Base-by-base conservation (phyloP, 2,888 invertebrate genomes). In the Gymnosoma rotundatum region DNA sequence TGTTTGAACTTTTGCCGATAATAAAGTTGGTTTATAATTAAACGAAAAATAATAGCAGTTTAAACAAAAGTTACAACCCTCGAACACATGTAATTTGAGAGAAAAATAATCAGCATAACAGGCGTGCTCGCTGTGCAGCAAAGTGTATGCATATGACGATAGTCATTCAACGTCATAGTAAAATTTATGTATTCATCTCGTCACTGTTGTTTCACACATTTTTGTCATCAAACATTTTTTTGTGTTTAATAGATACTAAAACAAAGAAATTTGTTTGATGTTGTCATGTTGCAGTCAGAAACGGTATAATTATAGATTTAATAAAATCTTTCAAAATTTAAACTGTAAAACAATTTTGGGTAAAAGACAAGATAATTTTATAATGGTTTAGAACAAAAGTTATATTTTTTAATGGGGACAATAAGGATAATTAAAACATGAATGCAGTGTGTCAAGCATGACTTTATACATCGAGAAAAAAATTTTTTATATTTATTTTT, bases 1-100 rank as follows among this genome's bases (percentile, higher is more conserved):
- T 78, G 73, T 84, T 84, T 84, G 81, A 84, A 84, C 81, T 84
- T 81, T 81, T 84, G 58, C 78, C 81, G 81, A 78, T 81, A 74
- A 78, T 81, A 72, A 25, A n/a, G 61, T 20, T 58, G 69, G 58
- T 63, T 56, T 72, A 36, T 67, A 42, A 67, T 76, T 76, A 76
- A 58, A 75, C 25, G 16, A n/a, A 70, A 58, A 45, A 70, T 45
- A 45, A 38, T 20, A 56, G 56, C 21, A 25, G 32, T 52, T 42
- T 67, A 20, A 42, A 38, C 9, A 32, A 42, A 64, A 72, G 1
- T 21, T 48, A 9, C 56, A 72, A 8, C 48, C 48, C 72, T 72
- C 72, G 48, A 4, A 72, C 48, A 60, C 60, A 73, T 73, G 61
- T 50, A 16, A 21, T 52, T 50, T 36, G 38, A 58, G 50, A 73